Conservation (phyloP, 2,797 vertebrate species). For the Rhynchonycteris naso region DNA sequence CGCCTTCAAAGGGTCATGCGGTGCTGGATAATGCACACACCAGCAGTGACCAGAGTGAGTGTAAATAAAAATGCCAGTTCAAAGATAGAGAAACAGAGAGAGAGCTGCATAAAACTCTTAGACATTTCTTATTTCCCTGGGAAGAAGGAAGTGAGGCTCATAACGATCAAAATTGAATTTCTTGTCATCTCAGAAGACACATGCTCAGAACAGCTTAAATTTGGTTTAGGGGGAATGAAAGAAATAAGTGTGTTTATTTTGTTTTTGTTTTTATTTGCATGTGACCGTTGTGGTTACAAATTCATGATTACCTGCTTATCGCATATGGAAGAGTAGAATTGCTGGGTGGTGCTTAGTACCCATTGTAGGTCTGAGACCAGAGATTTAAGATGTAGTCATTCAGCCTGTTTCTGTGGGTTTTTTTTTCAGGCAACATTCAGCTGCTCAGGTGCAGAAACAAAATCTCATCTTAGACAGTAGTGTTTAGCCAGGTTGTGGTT, state of each 20-base stretch:
- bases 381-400: slow-evolving; percentile 30
- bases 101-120: neutral
- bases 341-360: neutral
- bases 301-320: neutral
- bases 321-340: neutral
- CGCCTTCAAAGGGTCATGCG: neutral
- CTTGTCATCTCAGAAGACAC: neutral
- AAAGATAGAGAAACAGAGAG: neutral
- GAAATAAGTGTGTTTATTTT: neutral
- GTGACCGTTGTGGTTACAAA: neutral
- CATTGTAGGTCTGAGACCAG: neutral
- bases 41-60: neutral
- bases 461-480: neutral
- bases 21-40: neutral
- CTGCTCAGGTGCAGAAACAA: neutral
- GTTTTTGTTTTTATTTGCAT: neutral
- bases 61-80: neutral
- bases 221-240: neutral
- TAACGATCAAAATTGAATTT: neutral
- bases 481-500: neutral
- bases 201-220: slow-evolving; percentile 34
- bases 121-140: neutral
- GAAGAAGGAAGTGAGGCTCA: neutral
- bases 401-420: neutral
- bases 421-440: neutral